Percentiles rank a stretch among this genome's conserved stretches.
phyloP scores from a whole-genome alignment of 1,140 invertebrate genomes.

The Leptopilina boulardi region DNA sequence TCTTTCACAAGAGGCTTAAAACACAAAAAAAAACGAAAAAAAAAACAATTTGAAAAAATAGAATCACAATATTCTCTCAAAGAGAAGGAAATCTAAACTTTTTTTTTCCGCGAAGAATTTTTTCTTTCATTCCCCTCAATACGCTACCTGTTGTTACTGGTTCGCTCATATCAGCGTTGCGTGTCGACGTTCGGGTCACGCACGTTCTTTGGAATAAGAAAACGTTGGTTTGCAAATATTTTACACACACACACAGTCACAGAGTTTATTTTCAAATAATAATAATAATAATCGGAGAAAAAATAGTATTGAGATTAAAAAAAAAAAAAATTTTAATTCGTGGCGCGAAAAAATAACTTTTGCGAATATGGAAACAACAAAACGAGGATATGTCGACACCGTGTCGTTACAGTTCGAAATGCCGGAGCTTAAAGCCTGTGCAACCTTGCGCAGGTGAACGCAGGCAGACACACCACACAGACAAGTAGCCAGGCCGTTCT shows the following conservation, averaged over 20 bases:
- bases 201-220: slow-evolving; percentile 49
- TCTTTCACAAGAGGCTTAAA: background rate
- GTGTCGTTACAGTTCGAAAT: slow-evolving; percentile 37
- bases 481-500: slow-evolving; percentile 50
- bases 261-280: too few species aligned
- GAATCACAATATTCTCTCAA: background rate
- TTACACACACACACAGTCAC: too few species aligned
- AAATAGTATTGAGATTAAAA: too few species aligned
- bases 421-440: slow-evolving; percentile 49
- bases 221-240: background rate
- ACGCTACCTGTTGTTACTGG: slow-evolving; percentile 57
- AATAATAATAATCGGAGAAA: too few species aligned
- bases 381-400: slow-evolving; percentile 40
- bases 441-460: slow-evolving; percentile 64
- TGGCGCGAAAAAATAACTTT: background rate
- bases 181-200: slow-evolving; percentile 50
- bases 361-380: slow-evolving; percentile 11
- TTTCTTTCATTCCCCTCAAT: slow-evolving; percentile 27
- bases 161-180: slow-evolving; percentile 37
- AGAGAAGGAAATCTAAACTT: background rate
- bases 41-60: background rate
- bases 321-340: too few species aligned
- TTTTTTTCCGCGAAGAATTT: background rate
- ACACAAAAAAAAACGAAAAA: too few species aligned
- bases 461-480: slow-evolving; percentile 44